Evolutionary conservation across 35 echinoderm and acorn worm genomes (phyloP), one percentile per base, ranked within the genome.

Genomic region (Holothuria glaberrima): DNA sequence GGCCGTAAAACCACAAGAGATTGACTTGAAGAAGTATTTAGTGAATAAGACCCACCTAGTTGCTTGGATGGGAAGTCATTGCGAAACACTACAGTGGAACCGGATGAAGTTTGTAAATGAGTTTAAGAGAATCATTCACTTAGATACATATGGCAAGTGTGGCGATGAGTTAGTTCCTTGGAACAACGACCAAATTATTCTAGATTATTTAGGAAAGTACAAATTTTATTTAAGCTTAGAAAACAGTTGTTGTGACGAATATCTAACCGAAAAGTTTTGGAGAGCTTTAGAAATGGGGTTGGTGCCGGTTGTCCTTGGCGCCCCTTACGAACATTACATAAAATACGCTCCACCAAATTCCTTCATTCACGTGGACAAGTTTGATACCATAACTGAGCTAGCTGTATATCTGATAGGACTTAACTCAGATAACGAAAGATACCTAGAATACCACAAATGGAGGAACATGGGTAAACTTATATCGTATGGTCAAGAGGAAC

Each of bases 201-300:
- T 69, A 52, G 44, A 67, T 14, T 20, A 29, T 50, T 57, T 92
- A 28, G 20, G 38, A 16, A 48, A 82, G 2, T 97, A 97, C 44
- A 97, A 97, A 84, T 97, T 97, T 80, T 89, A 92, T 57, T 80
- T 97, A 14, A 85, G 89, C 5, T 86, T 97, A 14, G 95, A 97
- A 86, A 92, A 97, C 58, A 82, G 88, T 9, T 89, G 88, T 25
- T 97, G 95, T 57, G 95, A 94, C 24, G 95, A 97, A 32, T 97
- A 97, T 33, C 72, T 97, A 10, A 94, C 91, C 0, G 92, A 97
- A n/a, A 94, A 97, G 58, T 88, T 97, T 20, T 97, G 95, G 95
- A 58, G 30, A 6, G 92, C 93, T 22, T 30, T 89, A 74, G 27
- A 65, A 19, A 90, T 89, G 19, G 90, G 87, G 0, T 28, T 89